phyloP scores from a whole-genome alignment of 2,797 vertebrate species.

The Liparis tanakae region DNA sequence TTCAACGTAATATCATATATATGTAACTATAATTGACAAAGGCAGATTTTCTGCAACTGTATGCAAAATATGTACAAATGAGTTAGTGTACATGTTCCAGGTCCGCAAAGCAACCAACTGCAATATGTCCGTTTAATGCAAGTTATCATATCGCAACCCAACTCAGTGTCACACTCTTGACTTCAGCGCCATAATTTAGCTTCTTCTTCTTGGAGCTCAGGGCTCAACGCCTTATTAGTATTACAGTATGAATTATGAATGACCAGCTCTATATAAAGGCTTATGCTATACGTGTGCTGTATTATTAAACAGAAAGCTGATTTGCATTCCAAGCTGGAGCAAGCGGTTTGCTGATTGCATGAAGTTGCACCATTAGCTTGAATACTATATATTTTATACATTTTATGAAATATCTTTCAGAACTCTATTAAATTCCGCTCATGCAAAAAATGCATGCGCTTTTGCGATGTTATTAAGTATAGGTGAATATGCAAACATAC shows the following conservation, averaged over 20 bases:
- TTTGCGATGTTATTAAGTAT: slow-evolving; percentile 5
- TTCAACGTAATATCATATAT: too few relatives aligned
- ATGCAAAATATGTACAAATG: neutral
- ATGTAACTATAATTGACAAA: neutral
- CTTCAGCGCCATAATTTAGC: slow-evolving; percentile 37
- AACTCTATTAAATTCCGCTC: neutral
- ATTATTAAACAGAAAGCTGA: slow-evolving; percentile 67
- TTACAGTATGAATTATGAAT: slow-evolving; percentile 74
- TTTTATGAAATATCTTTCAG: too few relatives aligned
- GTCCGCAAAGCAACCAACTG: neutral
- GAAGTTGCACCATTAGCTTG: slow-evolving; percentile 28
- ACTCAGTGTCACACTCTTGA: slow-evolving; percentile 41
- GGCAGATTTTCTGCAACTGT: neutral
- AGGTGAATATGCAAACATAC: slow-evolving; percentile 7
- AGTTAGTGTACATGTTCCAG: neutral
- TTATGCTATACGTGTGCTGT: slow-evolving; percentile 63
- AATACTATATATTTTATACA: slow-evolving; percentile 6
- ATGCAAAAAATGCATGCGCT: slow-evolving; percentile 21
- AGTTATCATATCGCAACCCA: slow-evolving; percentile 29
- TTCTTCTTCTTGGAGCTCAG: slow-evolving; percentile 37
- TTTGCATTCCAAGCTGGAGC: slow-evolving; percentile 54
- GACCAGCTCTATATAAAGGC: slow-evolving; percentile 64
- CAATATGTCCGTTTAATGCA: slow-evolving; percentile 1
- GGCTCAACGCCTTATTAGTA: slow-evolving; percentile 68
- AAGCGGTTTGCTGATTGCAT: slow-evolving; percentile 40